Base-by-base conservation (phyloP, 2,888 invertebrate genomes). In the Drosophila multiciliata region DNA sequence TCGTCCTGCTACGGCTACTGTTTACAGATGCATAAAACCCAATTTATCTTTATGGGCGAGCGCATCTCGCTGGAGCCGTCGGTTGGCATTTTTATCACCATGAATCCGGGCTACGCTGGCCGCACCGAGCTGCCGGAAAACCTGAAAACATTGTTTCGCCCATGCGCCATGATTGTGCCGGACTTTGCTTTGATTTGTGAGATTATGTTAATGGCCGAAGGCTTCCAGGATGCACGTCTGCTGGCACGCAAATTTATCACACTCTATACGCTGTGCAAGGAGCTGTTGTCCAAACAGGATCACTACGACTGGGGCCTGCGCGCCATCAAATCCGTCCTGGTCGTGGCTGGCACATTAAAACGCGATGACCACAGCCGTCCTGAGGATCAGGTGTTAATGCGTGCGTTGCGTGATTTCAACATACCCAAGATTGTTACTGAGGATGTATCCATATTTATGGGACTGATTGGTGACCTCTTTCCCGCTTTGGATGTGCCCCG, bases 271-370 rank as follows among this genome's bases (percentile, higher is more conserved):
- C 93, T 99, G 75, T 99, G 99, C 92, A 95, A 96, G 81, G 99
- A 99, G 93, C 93, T 99, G 79, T 94, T 99, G 12, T 98, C 98
- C 53, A 98, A 98, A 92, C 97, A 98, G 93, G 98, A 99, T 93
- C 99, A 99, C 93, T 99, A 99, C 91, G 99, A 99, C 94, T 98
- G 99, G 99, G 99, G 99, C n/a, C 94, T 99, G 65, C 94, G 99
- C 80, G 99, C 99, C 55, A 99, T 99, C 89, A 99, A 99, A 92
- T 98, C 98, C 59, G 98, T 99, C 29, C 94, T 99, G 59, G 98
- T 99, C 0, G 98, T 99, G 5, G 99, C 99, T 66, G 99, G 99
- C 52, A 96, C 98, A 35, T 94, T 99, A 54, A 98, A 98, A 94
- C 94, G 97, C 81, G 95, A 96, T 63, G 97, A 97, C 92, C 95